phyloP scores from a whole-genome alignment of 2,797 vertebrate genomes.

The Cyprinodon diabolis region DNA sequence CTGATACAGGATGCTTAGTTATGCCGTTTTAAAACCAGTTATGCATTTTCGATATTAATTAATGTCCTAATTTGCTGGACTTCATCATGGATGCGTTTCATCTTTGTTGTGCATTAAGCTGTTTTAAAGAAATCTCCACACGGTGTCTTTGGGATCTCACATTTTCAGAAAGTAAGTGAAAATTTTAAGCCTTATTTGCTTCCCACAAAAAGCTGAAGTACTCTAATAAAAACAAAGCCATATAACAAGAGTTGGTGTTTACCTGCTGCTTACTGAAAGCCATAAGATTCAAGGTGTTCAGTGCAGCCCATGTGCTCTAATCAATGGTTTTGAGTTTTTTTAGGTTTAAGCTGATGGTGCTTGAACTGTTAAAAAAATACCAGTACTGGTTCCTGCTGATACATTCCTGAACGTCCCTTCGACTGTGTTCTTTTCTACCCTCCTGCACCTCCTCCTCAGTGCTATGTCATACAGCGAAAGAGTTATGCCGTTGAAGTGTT shows the following conservation, averaged over 20 bases:
- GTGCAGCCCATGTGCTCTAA: conserved; percentile 51
- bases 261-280: conserved; percentile 55
- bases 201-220: conserved; percentile 33
- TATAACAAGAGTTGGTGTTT: conserved; percentile 60
- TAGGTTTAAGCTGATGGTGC: conserved; percentile 42
- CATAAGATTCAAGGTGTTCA: conserved; percentile 52
- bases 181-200: conserved; percentile 9
- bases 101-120: neutral
- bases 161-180: neutral
- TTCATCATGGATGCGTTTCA: neutral
- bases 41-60: neutral
- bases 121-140: conserved; percentile 24
- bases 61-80: neutral
- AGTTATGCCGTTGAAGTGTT: conserved; percentile 49
- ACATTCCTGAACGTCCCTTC: conserved; percentile 76
- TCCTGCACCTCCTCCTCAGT: conserved; percentile 56
- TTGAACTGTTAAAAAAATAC: conserved; percentile 55
- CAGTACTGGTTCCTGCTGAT: conserved; percentile 67
- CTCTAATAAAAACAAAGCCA: conserved; percentile 60
- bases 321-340: conserved; percentile 5
- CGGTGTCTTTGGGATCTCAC: conserved; percentile 19
- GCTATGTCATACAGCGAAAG: conserved; percentile 60
- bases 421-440: conserved; percentile 70
- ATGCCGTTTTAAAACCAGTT: neutral
- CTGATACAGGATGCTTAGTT: no score